phyloP scores from a whole-genome alignment of 1,140 invertebrate species.

The Globodera rostochiensis region DNA sequence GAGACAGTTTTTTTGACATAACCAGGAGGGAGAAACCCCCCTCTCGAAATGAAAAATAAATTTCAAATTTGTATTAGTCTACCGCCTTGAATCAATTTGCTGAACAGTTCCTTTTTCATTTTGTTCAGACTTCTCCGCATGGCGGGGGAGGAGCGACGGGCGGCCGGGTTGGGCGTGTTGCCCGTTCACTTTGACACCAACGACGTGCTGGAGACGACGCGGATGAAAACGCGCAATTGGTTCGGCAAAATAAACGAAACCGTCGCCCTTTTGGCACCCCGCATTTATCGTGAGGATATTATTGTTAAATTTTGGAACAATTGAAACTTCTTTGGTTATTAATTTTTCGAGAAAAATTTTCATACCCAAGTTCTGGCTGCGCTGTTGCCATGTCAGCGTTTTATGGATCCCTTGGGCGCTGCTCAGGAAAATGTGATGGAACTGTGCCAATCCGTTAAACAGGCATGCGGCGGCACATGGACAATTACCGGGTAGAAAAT shows the following conservation, averaged over 20 bases:
- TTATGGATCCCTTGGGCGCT: conserved; percentile 42
- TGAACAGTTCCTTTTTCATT: not conserved
- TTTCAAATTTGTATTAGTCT: too few relatives aligned
- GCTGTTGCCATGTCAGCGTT: conserved; percentile 40
- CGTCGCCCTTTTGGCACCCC: conserved; percentile 81
- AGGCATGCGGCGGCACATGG: not conserved
- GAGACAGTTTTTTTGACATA: not conserved
- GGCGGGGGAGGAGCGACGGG: conserved; percentile 27
- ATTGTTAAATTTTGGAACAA: conserved; percentile 15
- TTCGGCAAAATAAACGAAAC: conserved; percentile 98
- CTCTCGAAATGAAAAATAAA: too few relatives aligned
- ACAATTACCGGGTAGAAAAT: not conserved
- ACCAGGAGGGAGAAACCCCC: too few relatives aligned
- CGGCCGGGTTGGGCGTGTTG: conserved; percentile 38
- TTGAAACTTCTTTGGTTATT: too few relatives aligned
- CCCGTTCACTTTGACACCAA: conserved; percentile 70
- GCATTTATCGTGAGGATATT: conserved; percentile 73
- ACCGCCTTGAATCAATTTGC: too few relatives aligned
- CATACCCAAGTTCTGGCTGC: conserved; percentile 32
- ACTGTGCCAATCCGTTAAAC: conserved; percentile 29
- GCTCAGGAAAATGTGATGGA: conserved; percentile 45
- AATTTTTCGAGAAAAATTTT: not conserved
- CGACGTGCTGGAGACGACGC: conserved; percentile 82
- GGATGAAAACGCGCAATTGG: conserved; percentile 97
- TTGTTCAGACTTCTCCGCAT: not conserved